Conservation (phyloP, 2,113 vertebrate species). For the Ammospiza caudacuta region DNA sequence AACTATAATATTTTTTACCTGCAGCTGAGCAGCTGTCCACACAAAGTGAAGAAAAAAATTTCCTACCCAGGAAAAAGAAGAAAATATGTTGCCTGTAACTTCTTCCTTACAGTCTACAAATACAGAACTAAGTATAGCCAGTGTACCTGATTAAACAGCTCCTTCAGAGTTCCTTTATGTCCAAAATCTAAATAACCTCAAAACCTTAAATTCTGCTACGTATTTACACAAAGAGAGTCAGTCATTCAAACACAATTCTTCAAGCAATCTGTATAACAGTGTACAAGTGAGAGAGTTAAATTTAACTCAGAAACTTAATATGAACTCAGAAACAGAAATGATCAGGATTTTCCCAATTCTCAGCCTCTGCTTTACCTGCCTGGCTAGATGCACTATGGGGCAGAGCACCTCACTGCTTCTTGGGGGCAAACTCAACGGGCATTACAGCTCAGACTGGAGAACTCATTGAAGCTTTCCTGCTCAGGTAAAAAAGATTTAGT, state of each 20-base stretch:
- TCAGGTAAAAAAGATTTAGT: not conserved
- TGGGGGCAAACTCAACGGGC: not conserved
- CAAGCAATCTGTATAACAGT: not conserved
- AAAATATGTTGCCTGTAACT: not conserved
- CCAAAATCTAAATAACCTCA: not conserved
- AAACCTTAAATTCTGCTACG: not conserved
- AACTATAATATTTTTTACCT: conserved; percentile 43
- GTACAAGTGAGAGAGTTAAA: not conserved
- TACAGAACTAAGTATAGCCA: not conserved
- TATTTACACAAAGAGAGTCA: not conserved
- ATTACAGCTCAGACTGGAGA: not conserved
- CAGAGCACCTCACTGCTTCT: not conserved
- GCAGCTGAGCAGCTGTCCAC: conserved; percentile 53
- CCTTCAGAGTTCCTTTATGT: not conserved
- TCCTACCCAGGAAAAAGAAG: not conserved
- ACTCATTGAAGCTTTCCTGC: not conserved
- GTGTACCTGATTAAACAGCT: not conserved
- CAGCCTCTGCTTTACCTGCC: not conserved
- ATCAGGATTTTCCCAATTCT: not conserved
- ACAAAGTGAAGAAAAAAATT: conserved; percentile 14
- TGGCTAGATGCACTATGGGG: not conserved
- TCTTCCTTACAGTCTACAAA: not conserved
- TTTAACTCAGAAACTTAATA: not conserved
- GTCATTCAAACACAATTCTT: not conserved
- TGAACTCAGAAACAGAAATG: not conserved